Evolutionary conservation across 2,888 invertebrate genomes (phyloP).

Genomic region (Metallyticus violacea): DNA sequence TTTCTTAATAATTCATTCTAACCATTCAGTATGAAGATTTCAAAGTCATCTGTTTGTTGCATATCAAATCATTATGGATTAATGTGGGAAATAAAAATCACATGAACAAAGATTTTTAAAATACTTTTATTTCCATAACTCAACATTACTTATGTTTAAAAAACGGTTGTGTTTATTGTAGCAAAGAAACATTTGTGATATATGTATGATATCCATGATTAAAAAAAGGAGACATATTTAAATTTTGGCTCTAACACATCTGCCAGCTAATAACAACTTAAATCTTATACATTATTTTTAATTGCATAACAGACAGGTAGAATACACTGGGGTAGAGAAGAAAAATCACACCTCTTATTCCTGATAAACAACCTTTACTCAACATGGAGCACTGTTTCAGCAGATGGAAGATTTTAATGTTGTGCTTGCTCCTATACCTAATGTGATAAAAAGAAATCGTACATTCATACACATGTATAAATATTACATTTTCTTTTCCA

Average conservation of each 20-base stretch:
- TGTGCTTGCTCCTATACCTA: background rate
- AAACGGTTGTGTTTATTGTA: background rate
- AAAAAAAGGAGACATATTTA: background rate
- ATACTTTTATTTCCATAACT: background rate
- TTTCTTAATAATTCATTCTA: too few species aligned
- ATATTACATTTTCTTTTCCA: background rate
- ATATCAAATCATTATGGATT: too few species aligned
- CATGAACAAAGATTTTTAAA: background rate
- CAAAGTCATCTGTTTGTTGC: too few species aligned
- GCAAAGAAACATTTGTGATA: background rate
- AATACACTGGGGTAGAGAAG: background rate
- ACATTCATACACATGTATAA: background rate
- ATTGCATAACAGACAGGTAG: background rate
- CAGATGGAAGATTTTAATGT: background rate
- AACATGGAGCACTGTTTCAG: background rate
- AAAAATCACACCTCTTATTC: background rate
- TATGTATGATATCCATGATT: background rate
- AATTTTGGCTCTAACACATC: background rate
- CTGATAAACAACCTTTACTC: background rate
- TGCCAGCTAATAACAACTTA: background rate
- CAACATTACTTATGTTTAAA: background rate
- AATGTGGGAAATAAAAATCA: background rate
- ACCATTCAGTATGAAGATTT: too few species aligned
- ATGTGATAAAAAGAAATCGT: background rate
- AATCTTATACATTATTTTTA: background rate